A percentile compares a stretch with the other conserved stretches of the same genome.
Conservation (phyloP, 2,113 vertebrate genomes). For the Irena cyanogastra region DNA sequence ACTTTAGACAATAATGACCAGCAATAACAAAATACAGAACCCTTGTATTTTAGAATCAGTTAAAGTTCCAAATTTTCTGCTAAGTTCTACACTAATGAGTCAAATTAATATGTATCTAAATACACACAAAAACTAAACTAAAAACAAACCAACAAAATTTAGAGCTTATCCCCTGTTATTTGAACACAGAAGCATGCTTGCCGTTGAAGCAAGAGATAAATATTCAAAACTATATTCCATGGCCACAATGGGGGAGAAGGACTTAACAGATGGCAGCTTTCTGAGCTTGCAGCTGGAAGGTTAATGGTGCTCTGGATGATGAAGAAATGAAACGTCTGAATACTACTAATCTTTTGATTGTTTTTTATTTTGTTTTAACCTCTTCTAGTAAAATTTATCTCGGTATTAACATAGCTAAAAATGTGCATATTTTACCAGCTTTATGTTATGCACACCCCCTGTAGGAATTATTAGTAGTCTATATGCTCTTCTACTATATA, state of each 20-base stretch:
- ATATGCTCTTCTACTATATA: background rate
- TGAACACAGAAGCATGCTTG: background rate
- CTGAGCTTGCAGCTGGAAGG: background rate
- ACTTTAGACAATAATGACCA: background rate
- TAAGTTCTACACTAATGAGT: background rate
- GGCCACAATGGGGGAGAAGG: background rate
- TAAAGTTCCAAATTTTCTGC: background rate
- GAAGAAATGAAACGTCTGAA: background rate
- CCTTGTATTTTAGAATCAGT: background rate
- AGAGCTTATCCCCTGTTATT: background rate
- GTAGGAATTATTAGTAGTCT: background rate
- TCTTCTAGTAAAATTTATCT: background rate
- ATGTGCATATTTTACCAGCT: background rate
- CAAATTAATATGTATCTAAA: background rate
- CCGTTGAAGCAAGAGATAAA: background rate
- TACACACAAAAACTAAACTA: background rate
- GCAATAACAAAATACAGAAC: background rate
- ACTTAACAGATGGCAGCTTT: background rate
- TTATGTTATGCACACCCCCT: background rate
- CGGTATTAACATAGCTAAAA: background rate
- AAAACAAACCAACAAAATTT: background rate
- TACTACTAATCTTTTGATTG: background rate
- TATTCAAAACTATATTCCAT: background rate
- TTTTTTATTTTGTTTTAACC: background rate
- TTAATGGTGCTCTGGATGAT: background rate